Evolutionary conservation across 2,113 vertebrate genomes (phyloP), one percentile per base, ranked within the genome.

Genomic region (Aplodontia rufa): DNA sequence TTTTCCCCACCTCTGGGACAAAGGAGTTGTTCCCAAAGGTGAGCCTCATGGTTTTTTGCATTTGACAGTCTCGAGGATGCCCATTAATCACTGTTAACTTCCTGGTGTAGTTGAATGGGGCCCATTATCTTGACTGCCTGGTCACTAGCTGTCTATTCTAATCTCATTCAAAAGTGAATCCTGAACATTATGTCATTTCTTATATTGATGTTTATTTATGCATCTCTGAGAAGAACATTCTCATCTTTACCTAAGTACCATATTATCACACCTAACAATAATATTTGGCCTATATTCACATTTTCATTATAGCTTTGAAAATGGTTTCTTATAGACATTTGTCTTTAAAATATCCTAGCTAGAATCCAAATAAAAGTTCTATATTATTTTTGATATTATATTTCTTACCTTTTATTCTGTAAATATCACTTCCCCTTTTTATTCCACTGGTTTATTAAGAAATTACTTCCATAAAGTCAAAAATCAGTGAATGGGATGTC

Each of bases 341-440:
- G 88, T 69, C 62, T 90, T 53, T 82, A 72, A 82, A 60, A 72
- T 85, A 49, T 66, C n/a, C 58, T 55, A 85, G 53, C 71, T 42
- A 45, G 81, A 85, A 78, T 88, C 51, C 60, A 90, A 87, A 58
- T 90, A 90, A 86, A 12, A 66, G 42, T 78, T 13, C 37, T 72
- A 35, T 45, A 60, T 69, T 76, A n/a, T 53, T 92, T 89, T 93
- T n/a, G n/a, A 71, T 58, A 47, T 64, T 94, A n/a, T 71, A 55
- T 87, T 81, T 53, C 30, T 90, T 89, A 24, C 55, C 28, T 94
- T 94, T 88, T 96, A 20, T 87, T 90, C 40, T 87, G 35, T 86
- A 10, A 78, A 93, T 79, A 30, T 49, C 22, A 24, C 51, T 81
- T 80, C 24, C 17, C 22, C 19, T 80, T 95, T 83, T 79, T 30